A percentile compares a stretch with the other conserved stretches of the same genome.
phyloP scores from a whole-genome alignment of 1,140 invertebrate genomes.

The Drosophila mojavensis region DNA sequence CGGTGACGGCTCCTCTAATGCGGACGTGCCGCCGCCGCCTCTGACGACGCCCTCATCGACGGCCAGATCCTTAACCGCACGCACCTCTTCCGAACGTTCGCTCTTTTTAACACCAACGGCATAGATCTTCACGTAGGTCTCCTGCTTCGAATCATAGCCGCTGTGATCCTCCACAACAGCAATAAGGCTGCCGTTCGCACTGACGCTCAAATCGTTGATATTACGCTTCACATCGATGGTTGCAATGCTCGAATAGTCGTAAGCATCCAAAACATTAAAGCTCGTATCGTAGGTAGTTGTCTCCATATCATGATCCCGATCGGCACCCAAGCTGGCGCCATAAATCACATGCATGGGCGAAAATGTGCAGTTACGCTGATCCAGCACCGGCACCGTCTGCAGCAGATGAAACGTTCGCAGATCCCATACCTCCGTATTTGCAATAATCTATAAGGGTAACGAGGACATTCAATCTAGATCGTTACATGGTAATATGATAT shows the following conservation, averaged over 20 bases:
- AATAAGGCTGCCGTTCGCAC: conserved; percentile 91
- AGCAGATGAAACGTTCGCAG: conserved; percentile 96
- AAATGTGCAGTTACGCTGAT: conserved; percentile 93
- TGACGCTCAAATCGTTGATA: conserved; percentile 90
- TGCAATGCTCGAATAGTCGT: conserved; percentile 97
- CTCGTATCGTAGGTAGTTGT: conserved; percentile 87
- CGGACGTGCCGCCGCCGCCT: conserved; percentile 15
- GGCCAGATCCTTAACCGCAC: conserved; percentile 69
- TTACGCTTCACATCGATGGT: conserved; percentile 95
- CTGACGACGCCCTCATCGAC: conserved; percentile 44
- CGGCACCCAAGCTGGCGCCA: conserved; percentile 84
- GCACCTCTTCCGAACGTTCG: conserved; percentile 83
- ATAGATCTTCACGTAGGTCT: conserved; percentile 93
- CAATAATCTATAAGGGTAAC: conserved; percentile 86
- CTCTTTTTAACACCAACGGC: conserved; percentile 86
- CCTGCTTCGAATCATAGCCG: conserved; percentile 90
- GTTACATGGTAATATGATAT: too few species aligned
- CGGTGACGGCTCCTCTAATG: conserved; percentile 34
- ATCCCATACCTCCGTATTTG: conserved; percentile 98
- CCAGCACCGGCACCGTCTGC: conserved; percentile 95
- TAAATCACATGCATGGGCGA: conserved; percentile 88
- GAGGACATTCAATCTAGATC: neutral
- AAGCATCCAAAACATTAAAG: conserved; percentile 96
- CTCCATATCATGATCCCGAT: conserved; percentile 85
- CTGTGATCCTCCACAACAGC: conserved; percentile 93